Base-by-base conservation (phyloP, 2,113 vertebrate species). In the Bubo scandiacus region DNA sequence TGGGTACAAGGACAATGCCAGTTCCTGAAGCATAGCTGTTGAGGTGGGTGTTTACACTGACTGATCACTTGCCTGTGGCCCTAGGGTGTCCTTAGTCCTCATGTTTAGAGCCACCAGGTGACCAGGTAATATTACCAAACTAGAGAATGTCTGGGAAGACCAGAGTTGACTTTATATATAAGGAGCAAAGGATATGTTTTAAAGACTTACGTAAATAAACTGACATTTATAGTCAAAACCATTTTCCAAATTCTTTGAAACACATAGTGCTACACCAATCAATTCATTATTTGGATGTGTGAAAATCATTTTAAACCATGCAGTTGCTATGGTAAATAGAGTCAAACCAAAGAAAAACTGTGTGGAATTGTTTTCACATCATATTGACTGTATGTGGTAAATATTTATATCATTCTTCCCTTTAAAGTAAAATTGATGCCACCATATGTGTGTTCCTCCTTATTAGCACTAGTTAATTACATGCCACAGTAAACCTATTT, bases 121-220 rank as follows among this genome's bases (percentile, higher is more conserved):
- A 71, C n/a, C 32, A n/a, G 23, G 10, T 14, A 18, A 7, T 1
- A 32, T 7, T 0, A 0, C n/a, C 11, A n/a, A 21, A 29, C 21
- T 12, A 32, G 43, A 45, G 34, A 34, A 15, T 34, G 6, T 6
- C 65, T 67, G 65, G 23, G 43, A 52, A 55, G 47, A 29, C 15
- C 21, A 15, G 27, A 6, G 58, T n/a, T 72, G 42, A 21, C 43
- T 43, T 45, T 20, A 29, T 49, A 17, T 7, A 5, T 45, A 29
- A 71, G 32, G 20, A 21, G 6, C 29, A 55, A 36, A 67, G 21
- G 12, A 42, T 23, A 34, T 21, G 6, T 66, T 59, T 72, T 58
- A 49, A 61, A 26, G 18, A 34, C 13, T 49, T 45, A 29, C 10
- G 21, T 86, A 45, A 36, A 26, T 77, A 59, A 23, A 25, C n/a